Conservation (phyloP, 2,888 invertebrate species). For the Yponomeuta malinellus region DNA sequence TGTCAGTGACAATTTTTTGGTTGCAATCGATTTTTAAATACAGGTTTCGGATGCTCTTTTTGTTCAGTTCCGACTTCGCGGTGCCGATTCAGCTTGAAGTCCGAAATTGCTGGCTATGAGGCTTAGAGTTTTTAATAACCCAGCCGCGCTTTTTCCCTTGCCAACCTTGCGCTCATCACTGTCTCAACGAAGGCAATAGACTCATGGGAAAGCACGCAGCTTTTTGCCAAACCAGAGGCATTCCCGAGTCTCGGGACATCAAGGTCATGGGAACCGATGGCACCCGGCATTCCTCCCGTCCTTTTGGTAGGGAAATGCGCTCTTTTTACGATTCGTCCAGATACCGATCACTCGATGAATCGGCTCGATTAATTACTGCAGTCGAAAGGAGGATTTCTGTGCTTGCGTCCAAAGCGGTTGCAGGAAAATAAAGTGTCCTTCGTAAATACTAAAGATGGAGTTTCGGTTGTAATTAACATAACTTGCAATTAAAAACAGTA, state of each 20-base stretch:
- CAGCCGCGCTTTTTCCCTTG: background rate
- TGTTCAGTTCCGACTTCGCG: background rate
- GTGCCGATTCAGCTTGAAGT: background rate
- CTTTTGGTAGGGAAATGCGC: conserved; percentile 54
- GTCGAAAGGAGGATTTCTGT: conserved; percentile 43
- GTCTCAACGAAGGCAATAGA: conserved; percentile 41
- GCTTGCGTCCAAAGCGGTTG: background rate
- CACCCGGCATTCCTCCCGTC: conserved; percentile 40
- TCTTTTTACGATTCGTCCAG: conserved; percentile 51
- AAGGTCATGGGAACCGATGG: conserved; percentile 71
- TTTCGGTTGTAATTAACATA: background rate
- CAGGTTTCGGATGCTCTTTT: conserved; percentile 53
- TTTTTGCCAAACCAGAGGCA: conserved; percentile 64
- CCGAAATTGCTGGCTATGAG: background rate
- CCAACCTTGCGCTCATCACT: conserved; percentile 38
- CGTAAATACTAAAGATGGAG: background rate
- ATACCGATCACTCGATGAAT: conserved; percentile 60
- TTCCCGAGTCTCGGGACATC: conserved; percentile 42
- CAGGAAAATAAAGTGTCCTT: background rate
- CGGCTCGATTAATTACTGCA: conserved; percentile 56
- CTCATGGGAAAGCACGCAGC: conserved; percentile 67
- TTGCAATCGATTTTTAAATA: conserved; percentile 76
- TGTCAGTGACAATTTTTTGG: conserved; percentile 76
- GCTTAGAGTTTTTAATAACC: background rate
- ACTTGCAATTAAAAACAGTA: background rate